These are phyloP conservation scores for Dioctria linearis DNA, from an alignment of 2,888 invertebrate genomes.

Conservation along the genomic window DNA sequence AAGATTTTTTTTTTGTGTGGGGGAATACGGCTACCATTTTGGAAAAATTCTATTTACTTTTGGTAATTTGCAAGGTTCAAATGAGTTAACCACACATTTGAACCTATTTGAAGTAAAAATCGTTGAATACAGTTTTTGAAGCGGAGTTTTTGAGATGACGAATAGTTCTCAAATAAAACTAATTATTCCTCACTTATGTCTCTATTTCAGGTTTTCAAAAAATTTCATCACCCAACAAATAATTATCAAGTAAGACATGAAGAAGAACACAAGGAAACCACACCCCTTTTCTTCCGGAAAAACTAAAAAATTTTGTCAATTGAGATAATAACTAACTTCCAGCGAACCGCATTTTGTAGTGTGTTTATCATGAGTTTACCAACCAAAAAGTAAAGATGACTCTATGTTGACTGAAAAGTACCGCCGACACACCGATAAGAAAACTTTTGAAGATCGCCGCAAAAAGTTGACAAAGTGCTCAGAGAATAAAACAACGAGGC, in stretches of 20 bases:
- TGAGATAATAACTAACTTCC: not conserved
- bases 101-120: no score
- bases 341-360: not conserved
- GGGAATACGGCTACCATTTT: no score
- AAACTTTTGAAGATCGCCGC: constrained; percentile 14
- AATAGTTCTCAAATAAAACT: no score
- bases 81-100: no score
- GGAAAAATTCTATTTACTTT: no score
- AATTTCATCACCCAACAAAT: not conserved
- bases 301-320: constrained; percentile 9
- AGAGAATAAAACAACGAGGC: constrained; percentile 17
- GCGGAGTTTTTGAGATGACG: no score
- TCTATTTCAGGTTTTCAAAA: no score
- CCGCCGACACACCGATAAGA: constrained; percentile 7
- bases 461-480: constrained; percentile 10
- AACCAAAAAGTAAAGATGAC: constrained; percentile 22
- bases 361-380: constrained; percentile 20
- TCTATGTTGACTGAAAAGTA: constrained; percentile 7
- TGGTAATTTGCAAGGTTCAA: no score
- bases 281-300: constrained; percentile 29
- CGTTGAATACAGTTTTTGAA: no score
- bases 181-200: no score
- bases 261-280: constrained; percentile 13
- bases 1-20: no score
- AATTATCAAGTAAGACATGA: no score